These are phyloP conservation scores for Solea solea DNA, from an alignment of 2,113 vertebrate genomes.

Conservation along the genomic window DNA sequence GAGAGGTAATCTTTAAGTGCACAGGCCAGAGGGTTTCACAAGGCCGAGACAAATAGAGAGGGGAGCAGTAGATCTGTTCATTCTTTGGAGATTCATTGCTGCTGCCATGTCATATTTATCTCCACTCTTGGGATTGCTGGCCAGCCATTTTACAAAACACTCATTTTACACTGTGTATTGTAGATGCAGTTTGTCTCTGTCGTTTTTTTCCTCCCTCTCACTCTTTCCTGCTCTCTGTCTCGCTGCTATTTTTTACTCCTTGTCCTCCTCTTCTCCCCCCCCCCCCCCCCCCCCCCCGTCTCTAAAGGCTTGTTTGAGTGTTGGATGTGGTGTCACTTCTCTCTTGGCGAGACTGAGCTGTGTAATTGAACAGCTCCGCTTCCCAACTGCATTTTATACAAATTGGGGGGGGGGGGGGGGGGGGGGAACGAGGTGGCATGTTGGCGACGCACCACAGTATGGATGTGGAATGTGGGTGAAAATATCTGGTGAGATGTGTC, in stretches of 20 bases:
- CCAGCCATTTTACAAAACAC: slow-evolving; percentile 48
- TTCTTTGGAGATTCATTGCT: slow-evolving; percentile 50
- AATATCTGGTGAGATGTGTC: slow-evolving; percentile 12
- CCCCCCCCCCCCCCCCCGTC: neutral
- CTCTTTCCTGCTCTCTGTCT: slow-evolving; percentile 18
- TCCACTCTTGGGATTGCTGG: slow-evolving; percentile 45
- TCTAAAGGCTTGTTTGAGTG: slow-evolving; percentile 20
- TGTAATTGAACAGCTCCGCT: slow-evolving; percentile 50
- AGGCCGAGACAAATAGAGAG: slow-evolving; percentile 47
- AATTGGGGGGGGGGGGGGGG: slow-evolving; percentile 35
- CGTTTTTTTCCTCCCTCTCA: slow-evolving; percentile 5
- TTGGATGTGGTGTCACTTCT: slow-evolving; percentile 37
- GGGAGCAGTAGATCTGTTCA: slow-evolving; percentile 38
- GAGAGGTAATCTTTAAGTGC: slow-evolving; percentile 26
- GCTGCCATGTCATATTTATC: slow-evolving; percentile 57
- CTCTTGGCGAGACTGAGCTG: slow-evolving; percentile 35
- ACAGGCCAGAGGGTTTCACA: slow-evolving; percentile 22
- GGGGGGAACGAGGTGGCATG: neutral
- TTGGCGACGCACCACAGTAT: neutral
- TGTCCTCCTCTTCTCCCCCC: neutral
- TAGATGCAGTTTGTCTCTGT: slow-evolving; percentile 40
- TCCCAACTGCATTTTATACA: slow-evolving; percentile 50
- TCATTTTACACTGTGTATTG: slow-evolving; percentile 47
- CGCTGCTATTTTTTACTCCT: neutral
- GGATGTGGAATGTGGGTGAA: neutral